Evolutionary conservation across 2,113 vertebrate species (phyloP), one percentile per base, ranked within the genome.

Genomic region (Bostrychus sinensis): DNA sequence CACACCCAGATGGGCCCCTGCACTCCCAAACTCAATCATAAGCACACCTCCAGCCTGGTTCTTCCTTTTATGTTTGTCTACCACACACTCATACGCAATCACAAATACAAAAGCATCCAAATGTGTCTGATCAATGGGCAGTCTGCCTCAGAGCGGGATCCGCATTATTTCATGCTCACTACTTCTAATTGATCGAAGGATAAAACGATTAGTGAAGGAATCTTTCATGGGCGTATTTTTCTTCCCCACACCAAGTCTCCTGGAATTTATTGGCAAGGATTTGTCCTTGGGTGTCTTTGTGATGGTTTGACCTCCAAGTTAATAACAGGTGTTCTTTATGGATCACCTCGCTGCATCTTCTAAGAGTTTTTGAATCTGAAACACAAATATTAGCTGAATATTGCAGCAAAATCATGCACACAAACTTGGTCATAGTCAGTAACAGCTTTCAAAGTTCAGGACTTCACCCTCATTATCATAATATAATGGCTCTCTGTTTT

Each of bases 151-250:
- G 60, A 77, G 66, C 63, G 77, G 76, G 78, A 85, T 85, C 78
- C 79, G 72, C 75, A 70, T 88, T 85, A 88, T 85, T 88, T 90
- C 75, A 86, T 80, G 85, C 80, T 86, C 82, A 57, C 75, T 66
- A 75, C 77, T 78, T 83, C 57, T 66, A 76, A 89, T 86, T 87
- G 86, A 87, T 86, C n/a, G 39, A 48, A 28, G 66, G 73, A 86
- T 88, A 60, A 89, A 88, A 88, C 80, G 78, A 83, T 89, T 80
- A 81, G 78, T 70, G 77, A 63, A 65, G 72, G 70, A 81, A 82
- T 85, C 77, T 77, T 81, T 86, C 68, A 65, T 64, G 76, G 70
- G 81, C 17, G 69, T 73, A 64, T 66, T 46, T 41, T 60, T 63
- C 67, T 34, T 45, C 28, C 1, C 56, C 30, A 12, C 57, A 46